Base-by-base conservation (phyloP, 2,113 vertebrate species). In the Dendropsophus ebraccatus region DNA sequence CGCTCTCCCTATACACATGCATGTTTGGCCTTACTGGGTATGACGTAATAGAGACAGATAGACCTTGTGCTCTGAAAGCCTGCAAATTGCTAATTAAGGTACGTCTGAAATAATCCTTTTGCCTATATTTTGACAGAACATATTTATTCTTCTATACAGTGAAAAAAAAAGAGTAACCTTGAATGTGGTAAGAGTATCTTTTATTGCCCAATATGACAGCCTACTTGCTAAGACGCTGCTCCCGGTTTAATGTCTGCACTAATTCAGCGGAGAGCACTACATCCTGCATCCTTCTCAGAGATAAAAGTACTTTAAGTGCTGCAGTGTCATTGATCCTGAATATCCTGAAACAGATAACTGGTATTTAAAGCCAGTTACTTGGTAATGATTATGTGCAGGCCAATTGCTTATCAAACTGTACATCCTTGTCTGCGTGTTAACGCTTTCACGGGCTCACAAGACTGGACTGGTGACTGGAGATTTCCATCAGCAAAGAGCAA, bases 291-390 rank as follows among this genome's bases (percentile, higher is more conserved):
- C 73, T 83, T 87, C 62, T 41, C 77, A 0, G 0, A 23, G 58
- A 65, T 74, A 19, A 70, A 83, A 85, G 83, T 35, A 84, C 37
- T 88, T 87, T 78, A 73, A 89, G 83, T 88, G 88, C 89, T 91
- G 88, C 89, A 89, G 84, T 62, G 86, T 84, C 90, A 89, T 84
- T 84, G 89, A 91, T 90, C 78, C 78, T 62, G 78, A 41, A 81
- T 81, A 60, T 65, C 45, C 56, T 10, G 35, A 81, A 47, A 81
- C 30, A 41, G 56, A 81, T 81, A 62, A 62, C 56, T 47, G 78
- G n/a, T 41, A 62, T 45, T 65, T 62, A 81, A 65, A 65, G 56
- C 37, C n/a, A 16, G 52, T 80, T 80, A 56, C 54, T 80, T 45
- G 77, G 21, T 60, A 80, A 80, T 80, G 35, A 45, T 30, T 25